Evolutionary conservation across 2,888 invertebrate species (phyloP).

Genomic region (Rhingia campestris): DNA sequence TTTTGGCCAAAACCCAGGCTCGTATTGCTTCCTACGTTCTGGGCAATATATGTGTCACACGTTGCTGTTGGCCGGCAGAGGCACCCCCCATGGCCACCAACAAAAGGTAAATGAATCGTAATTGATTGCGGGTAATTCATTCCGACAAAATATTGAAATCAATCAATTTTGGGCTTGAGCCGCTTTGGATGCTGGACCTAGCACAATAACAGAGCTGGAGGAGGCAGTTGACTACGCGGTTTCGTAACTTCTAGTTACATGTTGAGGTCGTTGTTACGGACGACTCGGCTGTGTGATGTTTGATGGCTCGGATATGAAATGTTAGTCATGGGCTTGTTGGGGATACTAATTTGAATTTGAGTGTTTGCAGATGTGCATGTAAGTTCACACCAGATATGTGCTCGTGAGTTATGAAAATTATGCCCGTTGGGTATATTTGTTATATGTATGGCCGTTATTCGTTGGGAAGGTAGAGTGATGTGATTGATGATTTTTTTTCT

Average conservation of each 20-base stretch:
- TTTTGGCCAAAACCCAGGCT: slow-evolving; percentile 37
- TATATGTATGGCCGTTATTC: too few species aligned
- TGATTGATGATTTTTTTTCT: slow-evolving; percentile 51
- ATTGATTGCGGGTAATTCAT: slow-evolving; percentile 69
- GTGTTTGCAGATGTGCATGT: slow-evolving; percentile 58
- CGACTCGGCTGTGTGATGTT: neutral
- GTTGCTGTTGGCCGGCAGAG: neutral
- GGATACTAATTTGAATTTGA: slow-evolving; percentile 67
- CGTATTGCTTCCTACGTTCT: slow-evolving; percentile 36
- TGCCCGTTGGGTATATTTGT: slow-evolving; percentile 32
- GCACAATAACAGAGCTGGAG: neutral
- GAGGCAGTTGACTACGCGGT: slow-evolving; percentile 4
- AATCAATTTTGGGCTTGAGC: slow-evolving; percentile 46
- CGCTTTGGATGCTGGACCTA: slow-evolving; percentile 13
- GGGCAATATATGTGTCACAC: slow-evolving; percentile 39
- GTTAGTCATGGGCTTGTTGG: slow-evolving; percentile 35
- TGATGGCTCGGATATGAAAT: slow-evolving; percentile 36
- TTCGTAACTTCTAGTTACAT: slow-evolving; percentile 56
- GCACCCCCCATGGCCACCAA: neutral
- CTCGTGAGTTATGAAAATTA: slow-evolving; percentile 60
- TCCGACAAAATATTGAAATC: slow-evolving; percentile 70
- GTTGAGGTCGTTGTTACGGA: slow-evolving; percentile 14
- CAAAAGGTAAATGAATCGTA: slow-evolving; percentile 47
- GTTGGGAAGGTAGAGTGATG: slow-evolving; percentile 34
- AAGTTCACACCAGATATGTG: slow-evolving; percentile 58